Base-by-base conservation (phyloP, 64 coral and sea anemone genomes). In the Montipora capricornis region DNA sequence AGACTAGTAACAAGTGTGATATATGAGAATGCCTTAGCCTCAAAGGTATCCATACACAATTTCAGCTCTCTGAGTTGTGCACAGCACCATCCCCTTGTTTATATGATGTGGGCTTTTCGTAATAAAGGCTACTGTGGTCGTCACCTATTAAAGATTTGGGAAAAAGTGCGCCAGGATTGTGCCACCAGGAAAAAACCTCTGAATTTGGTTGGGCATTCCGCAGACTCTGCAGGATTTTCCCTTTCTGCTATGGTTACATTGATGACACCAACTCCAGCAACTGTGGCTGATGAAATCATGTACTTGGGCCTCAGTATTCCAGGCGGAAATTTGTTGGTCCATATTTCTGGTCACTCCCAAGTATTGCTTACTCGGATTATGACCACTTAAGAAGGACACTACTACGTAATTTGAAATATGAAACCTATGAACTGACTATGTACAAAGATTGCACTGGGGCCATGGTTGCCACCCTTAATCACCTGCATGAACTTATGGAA, bases 321-420 rank as follows among this genome's bases (percentile, higher is more conserved):
- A n/a, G 82, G 68, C 69, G 82, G 58, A 55, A n/a, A 5, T 93
- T 79, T 84, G 12, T 93, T 84, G 81, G 82, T 13, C 82, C 91
- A 49, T 93, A 93, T 85, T 93, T 86, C 49, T 93, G 91, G 91
- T 19, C 22, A 44, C 80, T 87, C 6, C 90, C 90, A 45, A 74
- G 61, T 57, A 92, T 92, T 77, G 80, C 90, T 3, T 86, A 86
- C 26, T n/a, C 46, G 11, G 91, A 93, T 55, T 87, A 79, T 70
- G 70, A 76, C n/a, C 82, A 93, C 17, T 16, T 60, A 9, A 5
- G 51, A 79, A 70, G 67, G 17, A n/a, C 71, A 9, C 68, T 93
- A 47, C 6, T 93, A 15, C 58, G 51, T 2, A 87, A 68, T 49
- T 55, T 80, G 24, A 93, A 93, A 75, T 80, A 93, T 69, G 74